These are phyloP conservation scores for Hemiscyllium ocellatum DNA, from an alignment of 2,113 vertebrate species.

Conservation along the genomic window DNA sequence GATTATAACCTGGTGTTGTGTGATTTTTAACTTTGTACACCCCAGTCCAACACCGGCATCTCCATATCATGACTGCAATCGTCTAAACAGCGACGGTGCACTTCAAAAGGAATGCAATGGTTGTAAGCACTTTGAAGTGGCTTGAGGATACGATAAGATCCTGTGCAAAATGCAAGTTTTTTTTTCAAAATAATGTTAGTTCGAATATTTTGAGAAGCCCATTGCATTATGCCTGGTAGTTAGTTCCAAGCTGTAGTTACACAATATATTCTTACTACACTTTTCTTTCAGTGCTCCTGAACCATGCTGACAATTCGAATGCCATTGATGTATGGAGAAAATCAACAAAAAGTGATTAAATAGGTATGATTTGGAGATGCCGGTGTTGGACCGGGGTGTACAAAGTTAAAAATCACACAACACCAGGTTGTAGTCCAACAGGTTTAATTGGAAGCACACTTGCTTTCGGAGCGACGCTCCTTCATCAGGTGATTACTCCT, in stretches of 20 bases:
- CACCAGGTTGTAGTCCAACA: too few relatives aligned
- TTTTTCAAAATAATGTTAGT: not conserved
- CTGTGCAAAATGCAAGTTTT: not conserved
- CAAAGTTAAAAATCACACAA: too few relatives aligned
- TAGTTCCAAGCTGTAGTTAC: constrained; percentile 14
- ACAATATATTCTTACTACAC: not conserved
- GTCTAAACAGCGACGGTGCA: not conserved
- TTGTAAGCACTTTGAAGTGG: not conserved
- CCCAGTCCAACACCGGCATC: too few relatives aligned
- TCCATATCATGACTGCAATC: not conserved
- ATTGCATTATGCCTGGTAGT: not conserved
- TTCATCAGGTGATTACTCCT: too few relatives aligned
- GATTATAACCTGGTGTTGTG: too few relatives aligned
- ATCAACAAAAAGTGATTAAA: not conserved
- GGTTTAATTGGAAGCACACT: too few relatives aligned
- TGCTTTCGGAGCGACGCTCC: too few relatives aligned
- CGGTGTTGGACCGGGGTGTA: too few relatives aligned
- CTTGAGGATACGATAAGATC: not conserved
- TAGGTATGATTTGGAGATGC: too few relatives aligned
- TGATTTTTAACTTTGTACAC: too few relatives aligned
- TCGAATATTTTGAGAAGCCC: not conserved
- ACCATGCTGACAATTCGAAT: not conserved
- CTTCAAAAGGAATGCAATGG: not conserved
- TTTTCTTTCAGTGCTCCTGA: not conserved
- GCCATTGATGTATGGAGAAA: not conserved